A percentile compares a stretch with the other conserved stretches of the same genome.
These are phyloP conservation scores for Gallinago solitaria DNA, from an alignment of 2,797 vertebrate species.

Conservation along the genomic window DNA sequence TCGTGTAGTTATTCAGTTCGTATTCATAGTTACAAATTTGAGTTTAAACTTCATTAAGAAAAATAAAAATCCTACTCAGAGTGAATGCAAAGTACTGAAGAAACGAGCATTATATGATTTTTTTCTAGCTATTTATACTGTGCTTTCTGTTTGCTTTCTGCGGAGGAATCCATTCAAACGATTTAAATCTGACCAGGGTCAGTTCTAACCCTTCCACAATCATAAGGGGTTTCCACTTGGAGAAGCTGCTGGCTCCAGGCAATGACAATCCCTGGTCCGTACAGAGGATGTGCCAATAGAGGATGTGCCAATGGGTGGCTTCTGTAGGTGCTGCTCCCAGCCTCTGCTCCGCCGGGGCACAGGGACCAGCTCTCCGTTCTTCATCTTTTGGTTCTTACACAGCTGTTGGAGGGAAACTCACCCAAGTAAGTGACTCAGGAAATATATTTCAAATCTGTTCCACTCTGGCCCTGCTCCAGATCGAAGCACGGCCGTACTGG, in stretches of 20 bases:
- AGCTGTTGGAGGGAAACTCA: not conserved
- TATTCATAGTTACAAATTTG: not conserved
- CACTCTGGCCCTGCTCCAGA: not conserved
- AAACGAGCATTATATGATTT: accelerated
- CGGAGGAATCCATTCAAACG: accelerated
- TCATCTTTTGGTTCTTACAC: not conserved
- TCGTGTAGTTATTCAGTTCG: accelerated
- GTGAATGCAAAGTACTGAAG: not conserved
- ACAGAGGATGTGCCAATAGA: not conserved
- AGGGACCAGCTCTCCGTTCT: not conserved
- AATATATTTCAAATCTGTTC: conserved; percentile 9
- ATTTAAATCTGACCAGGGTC: not conserved
- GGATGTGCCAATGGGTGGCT: not conserved
- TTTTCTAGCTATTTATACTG: not conserved
- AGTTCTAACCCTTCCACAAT: not conserved
- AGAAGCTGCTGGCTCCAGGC: not conserved
- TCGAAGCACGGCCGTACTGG: not conserved
- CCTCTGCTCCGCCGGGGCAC: not conserved
- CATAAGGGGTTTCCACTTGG: not conserved
- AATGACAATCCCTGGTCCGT: not conserved
- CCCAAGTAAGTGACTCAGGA: not conserved
- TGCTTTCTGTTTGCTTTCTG: not conserved
- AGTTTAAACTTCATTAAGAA: not conserved
- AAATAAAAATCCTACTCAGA: not conserved
- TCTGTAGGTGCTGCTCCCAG: not conserved